Conservation (phyloP, 2,113 vertebrate genomes). For the Phalacrocorax aristotelis region DNA sequence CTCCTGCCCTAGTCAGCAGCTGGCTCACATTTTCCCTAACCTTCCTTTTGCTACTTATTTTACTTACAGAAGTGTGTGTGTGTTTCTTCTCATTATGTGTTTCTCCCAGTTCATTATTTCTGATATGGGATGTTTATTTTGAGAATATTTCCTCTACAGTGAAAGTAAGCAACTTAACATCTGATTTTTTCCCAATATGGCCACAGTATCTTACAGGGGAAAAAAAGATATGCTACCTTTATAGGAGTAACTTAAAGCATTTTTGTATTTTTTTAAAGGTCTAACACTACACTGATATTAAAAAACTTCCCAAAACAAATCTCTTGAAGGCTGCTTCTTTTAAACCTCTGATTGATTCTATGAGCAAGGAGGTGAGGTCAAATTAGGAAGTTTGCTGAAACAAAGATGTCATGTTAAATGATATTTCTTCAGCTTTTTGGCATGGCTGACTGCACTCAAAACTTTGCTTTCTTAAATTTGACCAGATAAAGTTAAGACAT, state of each 20-base stretch:
- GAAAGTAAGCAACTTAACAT: background rate
- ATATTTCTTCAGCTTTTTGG: background rate
- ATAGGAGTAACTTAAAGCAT: background rate
- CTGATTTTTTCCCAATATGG: background rate
- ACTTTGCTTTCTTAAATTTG: background rate
- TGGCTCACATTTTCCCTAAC: background rate
- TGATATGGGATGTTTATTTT: background rate
- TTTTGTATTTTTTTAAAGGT: background rate
- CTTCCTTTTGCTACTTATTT: background rate
- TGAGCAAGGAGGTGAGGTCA: background rate
- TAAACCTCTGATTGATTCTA: background rate
- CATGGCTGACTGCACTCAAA: background rate
- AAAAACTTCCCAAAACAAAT: background rate
- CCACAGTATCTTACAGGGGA: background rate
- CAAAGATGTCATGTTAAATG: background rate
- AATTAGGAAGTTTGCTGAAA: background rate
- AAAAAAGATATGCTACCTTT: background rate
- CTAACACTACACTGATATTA: background rate
- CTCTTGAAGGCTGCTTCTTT: background rate
- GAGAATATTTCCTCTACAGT: background rate
- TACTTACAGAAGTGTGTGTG: background rate
- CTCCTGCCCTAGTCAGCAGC: background rate
- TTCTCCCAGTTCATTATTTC: background rate
- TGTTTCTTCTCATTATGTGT: background rate
- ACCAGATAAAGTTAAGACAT: background rate